A percentile compares a stretch with the other conserved stretches of the same genome.
These are phyloP conservation scores for Terrapene triunguis DNA, from an alignment of 2,113 vertebrate species.

Conservation along the genomic window DNA sequence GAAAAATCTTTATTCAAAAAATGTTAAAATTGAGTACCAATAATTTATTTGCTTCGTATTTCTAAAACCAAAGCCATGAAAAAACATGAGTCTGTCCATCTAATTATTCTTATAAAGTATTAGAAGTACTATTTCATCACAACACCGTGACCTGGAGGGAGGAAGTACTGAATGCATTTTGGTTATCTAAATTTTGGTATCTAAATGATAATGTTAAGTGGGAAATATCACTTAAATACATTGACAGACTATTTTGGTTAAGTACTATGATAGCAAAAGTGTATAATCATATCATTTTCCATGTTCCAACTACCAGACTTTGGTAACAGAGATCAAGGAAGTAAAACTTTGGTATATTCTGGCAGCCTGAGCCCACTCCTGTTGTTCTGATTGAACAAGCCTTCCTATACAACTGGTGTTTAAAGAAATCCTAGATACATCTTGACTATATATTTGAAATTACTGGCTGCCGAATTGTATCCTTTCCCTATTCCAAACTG, in stretches of 20 bases:
- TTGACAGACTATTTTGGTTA: not conserved
- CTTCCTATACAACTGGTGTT: not conserved
- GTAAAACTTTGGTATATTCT: not conserved
- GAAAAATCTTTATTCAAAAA: not conserved
- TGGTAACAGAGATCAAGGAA: not conserved
- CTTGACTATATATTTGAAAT: not conserved
- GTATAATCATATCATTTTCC: not conserved
- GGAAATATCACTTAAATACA: not conserved
- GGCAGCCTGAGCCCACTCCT: not conserved
- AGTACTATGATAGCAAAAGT: not conserved
- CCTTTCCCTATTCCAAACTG: not conserved
- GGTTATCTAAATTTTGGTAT: not conserved
- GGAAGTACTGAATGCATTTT: not conserved
- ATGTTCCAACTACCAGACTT: not conserved
- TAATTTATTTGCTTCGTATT: not conserved
- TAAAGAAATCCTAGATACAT: not conserved
- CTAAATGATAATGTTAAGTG: not conserved
- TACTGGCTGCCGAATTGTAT: not conserved
- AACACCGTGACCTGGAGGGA: not conserved
- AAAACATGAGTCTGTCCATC: not conserved
- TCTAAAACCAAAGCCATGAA: not conserved
- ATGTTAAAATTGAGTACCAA: not conserved
- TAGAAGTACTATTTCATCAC: not conserved
- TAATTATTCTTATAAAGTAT: not conserved
- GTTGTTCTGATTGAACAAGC: not conserved